Base-by-base conservation (phyloP, 2,797 vertebrate genomes). In the Anguilla megastoma region DNA sequence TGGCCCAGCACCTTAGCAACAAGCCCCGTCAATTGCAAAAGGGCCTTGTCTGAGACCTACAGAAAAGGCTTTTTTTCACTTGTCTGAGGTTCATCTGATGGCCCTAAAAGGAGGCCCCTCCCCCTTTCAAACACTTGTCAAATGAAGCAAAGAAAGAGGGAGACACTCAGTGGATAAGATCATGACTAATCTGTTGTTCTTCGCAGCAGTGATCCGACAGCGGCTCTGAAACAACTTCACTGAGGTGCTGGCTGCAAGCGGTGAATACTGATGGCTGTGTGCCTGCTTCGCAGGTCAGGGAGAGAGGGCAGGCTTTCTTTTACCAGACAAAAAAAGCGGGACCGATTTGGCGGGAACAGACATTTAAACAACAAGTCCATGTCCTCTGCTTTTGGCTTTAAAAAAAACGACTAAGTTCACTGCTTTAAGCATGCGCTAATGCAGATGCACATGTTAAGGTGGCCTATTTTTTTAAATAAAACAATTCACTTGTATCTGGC, bases 131-230 rank as follows among this genome's bases (percentile, higher is more conserved):
- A 95, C 93, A 95, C 95, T 95, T 95, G 94, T 96, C 95, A 95
- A 94, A 94, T 87, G 91, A 48, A n/a, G 94, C 94, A 94, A 95
- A 94, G 95, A 96, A 94, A 94, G 93, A 92, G 92, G 92, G 93
- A 95, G 94, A 94, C 95, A 95, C 95, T 95, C 93, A 93, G 94
- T 92, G 94, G 95, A 96, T 96, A 95, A 96, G 95, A 96, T 97
- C 96, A 96, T 96, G 94, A 95, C 94, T 97, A 96, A 96, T 96
- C 95, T 95, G 95, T 94, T 95, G 95, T 96, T 95, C 93, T 93
- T 94, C 92, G 91, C 92, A 90, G 86, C 76, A 90, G 93, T 95
- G 94, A 95, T 94, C 94, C 92, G 90, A 94, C 86, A 91, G 93
- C 92, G 94, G 94, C 93, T 95, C 94, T 94, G 91, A 95, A 96